Evolutionary conservation across 1,140 invertebrate species (phyloP), one percentile per base, ranked within the genome.

Genomic region (Drosophila ananassae): DNA sequence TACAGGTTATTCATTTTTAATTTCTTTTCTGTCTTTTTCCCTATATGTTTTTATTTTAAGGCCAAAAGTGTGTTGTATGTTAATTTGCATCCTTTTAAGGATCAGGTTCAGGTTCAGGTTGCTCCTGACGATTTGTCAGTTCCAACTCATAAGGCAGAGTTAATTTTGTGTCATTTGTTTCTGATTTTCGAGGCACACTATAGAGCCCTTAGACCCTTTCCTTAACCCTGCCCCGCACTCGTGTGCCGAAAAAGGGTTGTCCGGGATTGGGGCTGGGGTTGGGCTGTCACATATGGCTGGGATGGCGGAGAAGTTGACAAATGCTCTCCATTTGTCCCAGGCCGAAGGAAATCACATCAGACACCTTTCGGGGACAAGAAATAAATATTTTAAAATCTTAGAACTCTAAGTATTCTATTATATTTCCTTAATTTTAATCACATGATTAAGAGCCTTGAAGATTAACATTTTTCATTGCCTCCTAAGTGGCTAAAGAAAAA

Each of bases 101-200:
- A 51, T 61, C 50, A 13, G 52, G 47, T 17, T 21, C 34, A 34
- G 39, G 52, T 21, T 41, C 30, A 48, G 73, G 37, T 63, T 34
- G 37, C 46, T 30, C 22, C 56, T 68, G 80, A 39, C 84, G 82
- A 90, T 85, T 83, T 83, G 82, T 89, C 77, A 80, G 89, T 91
- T 91, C 85, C 89, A 91, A 85, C 72, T 91, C 89, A 91, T 91
- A 91, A 90, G 90, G 73, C 82, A 89, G 77, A 73, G 79, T 90
- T 90, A 90, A 90, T 90, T 90, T 81, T 67, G 53, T 44, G 59
- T 76, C 81, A 91, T 91, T 91, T 91, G 84, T 91, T 80, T 72
- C 58, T 66, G 62, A 91, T 83, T 46, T 21, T 90, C 77, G 73
- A 59, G 78, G 25, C 25, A 28, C 74, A 89, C 81, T 81, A 73